Base-by-base conservation (phyloP, 2,888 invertebrate genomes). In the Megamerina dolium region DNA sequence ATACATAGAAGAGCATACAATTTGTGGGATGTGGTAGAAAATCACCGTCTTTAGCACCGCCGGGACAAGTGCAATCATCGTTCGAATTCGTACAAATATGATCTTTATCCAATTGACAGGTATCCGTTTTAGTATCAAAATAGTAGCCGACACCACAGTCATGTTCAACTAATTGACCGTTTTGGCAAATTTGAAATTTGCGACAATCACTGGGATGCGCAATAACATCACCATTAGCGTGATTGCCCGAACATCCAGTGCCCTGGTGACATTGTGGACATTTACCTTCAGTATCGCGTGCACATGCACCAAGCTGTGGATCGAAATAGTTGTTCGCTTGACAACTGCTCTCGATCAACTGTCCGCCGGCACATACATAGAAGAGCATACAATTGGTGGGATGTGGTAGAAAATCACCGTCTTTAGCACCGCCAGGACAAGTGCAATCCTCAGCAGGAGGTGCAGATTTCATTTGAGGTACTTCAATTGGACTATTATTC, bases 1-100 rank as follows among this genome's bases (percentile, higher is more conserved):
- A 67, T 4, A 55, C 50, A 20, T 50, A 55, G 36, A 55, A 67
- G 2, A 47, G 31, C 4, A 51, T 50, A 14, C 65, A 63, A 14
- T 60, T 59, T 0, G 49, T 37, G 9, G 50, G 43, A n/a, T 48
- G 23, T 2, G 46, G 34, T 4, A 53, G 26, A n/a, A 59, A 27
- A 0, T 64, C 48, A 1, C 61, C 64, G 13, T 60, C 48, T 1
- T 29, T 38, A 3, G 48, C 26, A 1, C 55, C 55, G 27, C 55
- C 49, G 4, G 43, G 26, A n/a, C 64, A 64, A 13, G 45, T 53
- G 18, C 58, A 50, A 4, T 45, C 37, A 12, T 26, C 9, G 3
- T 6, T 8, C 9, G 3, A 18, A 8, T 12, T 5, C 10, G 6
- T 12, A 33, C 16, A 17, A 30, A 12, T 30, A 4, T 16, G 16